Evolutionary conservation across 2,113 vertebrate species (phyloP).

Genomic region (Albula glossodonta): DNA sequence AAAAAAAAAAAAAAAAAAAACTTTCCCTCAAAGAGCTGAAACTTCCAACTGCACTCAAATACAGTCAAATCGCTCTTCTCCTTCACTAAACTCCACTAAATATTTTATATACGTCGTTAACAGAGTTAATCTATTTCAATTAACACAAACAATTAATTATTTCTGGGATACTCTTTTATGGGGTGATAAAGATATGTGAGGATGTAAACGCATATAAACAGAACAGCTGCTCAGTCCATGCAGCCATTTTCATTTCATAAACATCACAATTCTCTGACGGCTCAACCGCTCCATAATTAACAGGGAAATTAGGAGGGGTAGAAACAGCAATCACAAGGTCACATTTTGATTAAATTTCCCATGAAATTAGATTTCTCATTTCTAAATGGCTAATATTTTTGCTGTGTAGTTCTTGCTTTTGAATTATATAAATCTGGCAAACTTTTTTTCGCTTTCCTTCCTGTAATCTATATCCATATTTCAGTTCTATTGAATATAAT

Average conservation of each 20-base stretch:
- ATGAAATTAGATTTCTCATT: constrained; percentile 62
- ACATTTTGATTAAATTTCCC: constrained; percentile 55
- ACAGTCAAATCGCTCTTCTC: constrained; percentile 5
- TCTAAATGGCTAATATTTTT: constrained; percentile 28
- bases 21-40: not conserved
- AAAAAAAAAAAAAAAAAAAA: not conserved
- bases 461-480: too few relatives aligned
- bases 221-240: constrained; percentile 44
- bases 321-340: constrained; percentile 42
- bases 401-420: not conserved
- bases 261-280: constrained; percentile 22
- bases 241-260: constrained; percentile 32
- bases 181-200: constrained; percentile 10
- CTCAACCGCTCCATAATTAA: constrained; percentile 60
- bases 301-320: constrained; percentile 44
- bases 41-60: constrained; percentile 9
- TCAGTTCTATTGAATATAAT: too few relatives aligned
- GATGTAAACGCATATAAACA: constrained; percentile 27
- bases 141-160: constrained; percentile 37
- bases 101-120: constrained; percentile 30
- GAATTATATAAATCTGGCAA: not conserved
- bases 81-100: not conserved
- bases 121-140: constrained; percentile 41
- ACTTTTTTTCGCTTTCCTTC: too few relatives aligned
- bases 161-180: constrained; percentile 26